Evolutionary conservation across 2,797 vertebrate species (phyloP).

Genomic region (Leptoclinus maculatus): DNA sequence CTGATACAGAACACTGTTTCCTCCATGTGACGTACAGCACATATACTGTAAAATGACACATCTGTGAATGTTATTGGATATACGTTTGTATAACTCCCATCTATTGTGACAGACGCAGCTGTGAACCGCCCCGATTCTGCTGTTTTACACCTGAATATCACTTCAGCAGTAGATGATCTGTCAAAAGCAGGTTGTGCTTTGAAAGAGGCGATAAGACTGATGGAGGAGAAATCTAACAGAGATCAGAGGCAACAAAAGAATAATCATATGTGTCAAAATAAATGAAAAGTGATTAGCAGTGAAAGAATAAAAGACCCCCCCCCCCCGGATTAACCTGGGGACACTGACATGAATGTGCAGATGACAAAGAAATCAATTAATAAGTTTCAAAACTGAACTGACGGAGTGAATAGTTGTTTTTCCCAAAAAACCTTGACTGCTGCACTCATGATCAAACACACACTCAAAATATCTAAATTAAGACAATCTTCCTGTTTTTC

Average conservation of each 20-base stretch:
- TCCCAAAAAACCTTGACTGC: not conserved
- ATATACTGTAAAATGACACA: not conserved
- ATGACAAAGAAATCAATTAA: not conserved
- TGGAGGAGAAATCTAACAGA: not conserved
- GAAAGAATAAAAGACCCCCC: not conserved
- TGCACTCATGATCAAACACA: not conserved
- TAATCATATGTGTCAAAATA: slow-evolving; percentile 9
- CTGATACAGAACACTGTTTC: not conserved
- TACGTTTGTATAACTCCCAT: not conserved
- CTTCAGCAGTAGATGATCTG: not conserved
- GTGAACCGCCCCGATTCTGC: not conserved
- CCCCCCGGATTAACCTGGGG: not conserved
- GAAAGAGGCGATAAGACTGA: not conserved
- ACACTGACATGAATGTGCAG: not conserved
- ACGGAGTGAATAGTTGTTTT: not conserved
- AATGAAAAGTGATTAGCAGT: slow-evolving; percentile 18
- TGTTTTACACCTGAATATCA: not conserved
- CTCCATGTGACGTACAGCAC: not conserved
- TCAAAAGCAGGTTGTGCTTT: slow-evolving; percentile 19
- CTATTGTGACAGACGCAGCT: not conserved
- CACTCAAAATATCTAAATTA: not conserved
- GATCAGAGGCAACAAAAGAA: slow-evolving; percentile 18
- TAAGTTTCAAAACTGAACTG: not conserved
- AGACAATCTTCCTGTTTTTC: not conserved
- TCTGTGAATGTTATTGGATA: not conserved